Evolutionary conservation across 2,888 invertebrate genomes (phyloP).

Genomic region (Callyntrura guangdongensis): DNA sequence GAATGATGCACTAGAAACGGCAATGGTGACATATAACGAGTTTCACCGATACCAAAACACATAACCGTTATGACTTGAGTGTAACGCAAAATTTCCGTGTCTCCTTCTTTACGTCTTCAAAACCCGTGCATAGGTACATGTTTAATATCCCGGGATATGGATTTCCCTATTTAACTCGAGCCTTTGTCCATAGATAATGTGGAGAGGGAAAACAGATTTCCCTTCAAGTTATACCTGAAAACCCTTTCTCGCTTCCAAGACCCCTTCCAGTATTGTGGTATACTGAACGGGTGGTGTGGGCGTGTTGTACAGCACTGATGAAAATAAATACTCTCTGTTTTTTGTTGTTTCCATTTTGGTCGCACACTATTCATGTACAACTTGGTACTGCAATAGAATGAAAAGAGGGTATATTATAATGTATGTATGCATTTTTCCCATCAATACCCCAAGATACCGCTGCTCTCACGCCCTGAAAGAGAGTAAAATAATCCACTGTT

Average conservation of each 20-base stretch:
- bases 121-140: too few species aligned
- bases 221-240: constrained; percentile 52
- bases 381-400: background rate
- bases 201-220: constrained; percentile 16
- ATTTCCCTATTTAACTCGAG: background rate
- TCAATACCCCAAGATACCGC: background rate
- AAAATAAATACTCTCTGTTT: constrained; percentile 5
- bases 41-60: background rate
- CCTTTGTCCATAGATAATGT: constrained; percentile 26
- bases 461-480: background rate
- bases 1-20: constrained; percentile 68
- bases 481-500: background rate
- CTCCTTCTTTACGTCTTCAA: too few species aligned
- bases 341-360: too few species aligned
- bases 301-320: constrained; percentile 4
- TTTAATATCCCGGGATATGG: too few species aligned
- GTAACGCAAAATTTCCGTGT: too few species aligned
- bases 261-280: constrained; percentile 20
- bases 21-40: background rate
- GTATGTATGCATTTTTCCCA: background rate
- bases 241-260: constrained; percentile 45
- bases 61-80: background rate
- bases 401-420: background rate
- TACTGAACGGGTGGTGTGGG: too few species aligned
- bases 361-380: too few species aligned